A percentile compares a stretch with the other conserved stretches of the same genome.
Conservation (phyloP, 2,797 vertebrate species). For the Acanthornis magna region DNA sequence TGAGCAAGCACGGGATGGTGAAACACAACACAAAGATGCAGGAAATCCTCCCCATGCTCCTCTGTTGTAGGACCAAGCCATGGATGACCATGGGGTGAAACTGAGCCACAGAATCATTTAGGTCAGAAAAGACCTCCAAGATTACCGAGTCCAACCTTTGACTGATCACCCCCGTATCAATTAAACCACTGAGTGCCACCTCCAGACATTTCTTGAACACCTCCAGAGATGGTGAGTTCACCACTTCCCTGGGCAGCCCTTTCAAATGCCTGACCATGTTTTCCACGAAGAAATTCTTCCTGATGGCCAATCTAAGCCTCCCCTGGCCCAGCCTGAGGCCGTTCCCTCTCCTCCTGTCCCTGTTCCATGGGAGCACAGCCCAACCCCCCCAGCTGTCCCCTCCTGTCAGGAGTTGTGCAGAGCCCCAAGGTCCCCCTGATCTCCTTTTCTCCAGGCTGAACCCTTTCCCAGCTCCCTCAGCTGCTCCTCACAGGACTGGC, state of each 20-base stretch:
- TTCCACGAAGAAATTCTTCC: not conserved
- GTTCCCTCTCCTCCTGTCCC: not conserved
- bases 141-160: not conserved
- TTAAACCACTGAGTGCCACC: not conserved
- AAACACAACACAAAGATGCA: not conserved
- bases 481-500: not conserved
- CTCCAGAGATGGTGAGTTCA: not conserved
- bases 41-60: not conserved
- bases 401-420: not conserved
- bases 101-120: not conserved
- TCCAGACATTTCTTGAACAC: not conserved
- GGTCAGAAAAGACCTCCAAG: not conserved
- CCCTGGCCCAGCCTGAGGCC: fast-evolving
- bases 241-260: not conserved
- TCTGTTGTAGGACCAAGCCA: not conserved
- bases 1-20: not conserved
- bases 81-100: not conserved
- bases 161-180: not conserved
- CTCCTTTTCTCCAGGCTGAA: not conserved
- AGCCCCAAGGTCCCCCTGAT: not conserved
- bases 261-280: not conserved
- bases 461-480: not conserved
- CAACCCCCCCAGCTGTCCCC: fast-evolving
- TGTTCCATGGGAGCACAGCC: not conserved
- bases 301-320: too few relatives aligned